These are phyloP conservation scores for Phymorhynchus buccinoides DNA, from an alignment of 1,140 invertebrate species.

Conservation along the genomic window DNA sequence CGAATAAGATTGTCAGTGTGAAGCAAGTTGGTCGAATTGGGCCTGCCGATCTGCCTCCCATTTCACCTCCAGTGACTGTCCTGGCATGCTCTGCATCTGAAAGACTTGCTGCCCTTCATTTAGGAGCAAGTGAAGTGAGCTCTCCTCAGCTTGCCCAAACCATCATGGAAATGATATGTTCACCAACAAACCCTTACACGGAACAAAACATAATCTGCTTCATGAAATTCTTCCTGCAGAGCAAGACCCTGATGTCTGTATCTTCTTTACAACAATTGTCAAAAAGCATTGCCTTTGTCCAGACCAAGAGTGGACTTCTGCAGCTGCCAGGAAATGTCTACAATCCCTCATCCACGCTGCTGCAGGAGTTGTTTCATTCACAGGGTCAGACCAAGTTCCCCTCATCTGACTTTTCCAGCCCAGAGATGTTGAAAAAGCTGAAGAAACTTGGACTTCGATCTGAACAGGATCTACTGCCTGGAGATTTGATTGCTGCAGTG, in stretches of 20 bases:
- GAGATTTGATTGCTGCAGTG: slow-evolving; percentile 38
- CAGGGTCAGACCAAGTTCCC: slow-evolving; percentile 41
- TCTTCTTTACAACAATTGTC: neutral
- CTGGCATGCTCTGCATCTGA: neutral
- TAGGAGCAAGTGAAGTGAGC: slow-evolving; percentile 18
- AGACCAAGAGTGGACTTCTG: neutral
- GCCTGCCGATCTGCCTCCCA: slow-evolving; percentile 20
- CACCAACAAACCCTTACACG: neutral
- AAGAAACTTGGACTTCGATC: slow-evolving; percentile 32
- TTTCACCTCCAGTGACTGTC: neutral
- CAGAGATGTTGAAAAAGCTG: slow-evolving; percentile 24
- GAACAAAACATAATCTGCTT: slow-evolving; percentile 4
- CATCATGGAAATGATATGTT: slow-evolving; percentile 3
- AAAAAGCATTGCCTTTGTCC: slow-evolving; percentile 26
- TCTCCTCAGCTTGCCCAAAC: neutral
- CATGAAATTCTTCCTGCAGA: slow-evolving; percentile 36
- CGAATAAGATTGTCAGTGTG: neutral
- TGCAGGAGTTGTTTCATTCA: slow-evolving; percentile 39
- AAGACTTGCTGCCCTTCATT: neutral
- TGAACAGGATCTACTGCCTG: slow-evolving; percentile 24
- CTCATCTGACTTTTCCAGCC: neutral
- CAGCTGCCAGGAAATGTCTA: slow-evolving; percentile 35
- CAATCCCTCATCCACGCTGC: slow-evolving; percentile 11
- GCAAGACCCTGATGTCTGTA: neutral
- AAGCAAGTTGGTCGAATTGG: neutral